Conservation (phyloP, 2,797 vertebrate species). For the Silurus aristotelis region DNA sequence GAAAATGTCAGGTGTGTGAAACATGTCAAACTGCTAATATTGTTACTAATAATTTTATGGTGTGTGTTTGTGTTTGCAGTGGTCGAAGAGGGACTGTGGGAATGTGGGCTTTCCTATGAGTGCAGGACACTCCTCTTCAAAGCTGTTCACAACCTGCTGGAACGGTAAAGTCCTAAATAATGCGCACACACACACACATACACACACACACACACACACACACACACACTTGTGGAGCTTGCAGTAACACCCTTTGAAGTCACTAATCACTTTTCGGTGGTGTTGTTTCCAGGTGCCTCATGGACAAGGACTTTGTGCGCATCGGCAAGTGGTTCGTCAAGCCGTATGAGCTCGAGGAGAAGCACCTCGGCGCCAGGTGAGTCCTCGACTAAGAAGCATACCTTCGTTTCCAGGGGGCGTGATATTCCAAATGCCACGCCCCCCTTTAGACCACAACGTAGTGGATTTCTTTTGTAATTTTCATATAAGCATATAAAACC, state of each 20-base stretch:
- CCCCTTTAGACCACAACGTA: too few relatives aligned
- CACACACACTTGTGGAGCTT: not conserved
- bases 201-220: not conserved
- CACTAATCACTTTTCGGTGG: not conserved
- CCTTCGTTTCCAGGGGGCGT: too few relatives aligned
- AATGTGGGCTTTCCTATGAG: conserved; percentile 96
- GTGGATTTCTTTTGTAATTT: too few relatives aligned
- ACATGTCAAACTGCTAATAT: not conserved
- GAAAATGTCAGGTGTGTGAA: not conserved
- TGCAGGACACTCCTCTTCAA: conserved; percentile 97
- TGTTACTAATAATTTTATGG: not conserved
- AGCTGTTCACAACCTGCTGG: conserved; percentile 96
- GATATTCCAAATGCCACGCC: too few relatives aligned
- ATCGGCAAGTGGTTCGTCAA: conserved; percentile 97
- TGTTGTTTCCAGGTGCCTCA: conserved; percentile 82
- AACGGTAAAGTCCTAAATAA: conserved; percentile 80
- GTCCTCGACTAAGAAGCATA: not conserved
- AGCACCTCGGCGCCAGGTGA: conserved; percentile 89
- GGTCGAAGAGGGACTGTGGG: conserved; percentile 95
- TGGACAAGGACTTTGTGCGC: conserved; percentile 95
- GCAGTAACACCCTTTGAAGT: not conserved
- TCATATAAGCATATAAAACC: too few relatives aligned
- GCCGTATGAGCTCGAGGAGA: conserved; percentile 89
- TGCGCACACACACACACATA: not conserved
- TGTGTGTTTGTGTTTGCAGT: conserved; percentile 71